Conservation (phyloP, 2,797 vertebrate genomes). For the Epinephelus malabaricus region DNA sequence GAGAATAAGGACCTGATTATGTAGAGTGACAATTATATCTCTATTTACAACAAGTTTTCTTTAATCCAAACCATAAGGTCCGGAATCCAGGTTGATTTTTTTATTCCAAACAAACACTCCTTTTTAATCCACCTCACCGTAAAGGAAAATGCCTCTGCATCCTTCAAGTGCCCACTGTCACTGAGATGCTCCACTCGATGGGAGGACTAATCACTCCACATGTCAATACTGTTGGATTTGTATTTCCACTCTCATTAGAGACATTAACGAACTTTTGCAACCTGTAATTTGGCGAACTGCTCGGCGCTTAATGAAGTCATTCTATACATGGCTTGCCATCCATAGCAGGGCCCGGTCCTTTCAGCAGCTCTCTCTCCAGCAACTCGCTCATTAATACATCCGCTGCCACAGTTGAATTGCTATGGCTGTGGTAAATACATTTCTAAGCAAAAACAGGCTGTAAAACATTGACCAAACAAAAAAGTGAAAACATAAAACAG, state of each 20-base stretch:
- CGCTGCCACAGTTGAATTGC: slow-evolving; percentile 19
- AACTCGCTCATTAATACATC: slow-evolving; percentile 59
- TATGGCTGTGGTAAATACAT: slow-evolving; percentile 37
- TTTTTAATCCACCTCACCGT: neutral
- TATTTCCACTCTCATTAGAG: slow-evolving; percentile 57
- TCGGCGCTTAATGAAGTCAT: slow-evolving; percentile 56
- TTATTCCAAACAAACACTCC: neutral
- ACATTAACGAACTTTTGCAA: slow-evolving; percentile 42
- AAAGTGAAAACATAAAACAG: neutral
- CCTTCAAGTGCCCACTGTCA: neutral
- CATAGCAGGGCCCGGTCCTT: slow-evolving; percentile 13
- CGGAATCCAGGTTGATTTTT: neutral
- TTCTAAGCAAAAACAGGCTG: slow-evolving; percentile 15
- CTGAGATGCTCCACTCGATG: slow-evolving; percentile 2
- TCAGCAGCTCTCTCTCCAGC: slow-evolving; percentile 18
- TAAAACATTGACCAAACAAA: slow-evolving; percentile 10
- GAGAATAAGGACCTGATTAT: neutral
- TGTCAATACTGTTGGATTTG: slow-evolving; percentile 38
- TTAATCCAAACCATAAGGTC: neutral
- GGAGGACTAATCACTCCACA: slow-evolving; percentile 22
- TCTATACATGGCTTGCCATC: slow-evolving; percentile 56
- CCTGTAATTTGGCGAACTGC: slow-evolving; percentile 22
- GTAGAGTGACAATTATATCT: neutral
- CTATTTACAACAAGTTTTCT: neutral
- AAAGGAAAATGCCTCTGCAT: neutral